Conservation (phyloP, 1,140 invertebrate genomes). For the Formica selysi region DNA sequence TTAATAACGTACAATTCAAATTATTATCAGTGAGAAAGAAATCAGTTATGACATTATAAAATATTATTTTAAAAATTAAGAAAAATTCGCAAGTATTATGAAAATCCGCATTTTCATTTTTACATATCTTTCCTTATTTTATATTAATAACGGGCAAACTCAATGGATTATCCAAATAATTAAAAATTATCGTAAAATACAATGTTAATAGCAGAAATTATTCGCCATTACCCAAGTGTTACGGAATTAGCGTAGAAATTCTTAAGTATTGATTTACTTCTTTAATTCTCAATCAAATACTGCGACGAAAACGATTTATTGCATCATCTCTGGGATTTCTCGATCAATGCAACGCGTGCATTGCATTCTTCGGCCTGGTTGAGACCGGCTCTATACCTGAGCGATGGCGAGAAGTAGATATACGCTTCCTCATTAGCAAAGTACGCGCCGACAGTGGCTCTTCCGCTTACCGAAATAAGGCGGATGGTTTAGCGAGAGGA, state of each 20-base stretch:
- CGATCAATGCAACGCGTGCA: constrained; percentile 38
- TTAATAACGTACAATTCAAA: background rate
- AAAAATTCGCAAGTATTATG: background rate
- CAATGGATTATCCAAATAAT: background rate
- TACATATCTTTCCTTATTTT: background rate
- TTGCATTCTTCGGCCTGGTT: constrained; percentile 32
- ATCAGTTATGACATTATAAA: background rate
- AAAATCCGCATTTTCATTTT: background rate
- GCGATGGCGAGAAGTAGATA: constrained; percentile 20
- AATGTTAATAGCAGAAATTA: background rate
- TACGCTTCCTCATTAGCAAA: constrained; percentile 52
- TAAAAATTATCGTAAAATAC: background rate
- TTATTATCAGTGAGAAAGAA: background rate
- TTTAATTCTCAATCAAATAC: background rate
- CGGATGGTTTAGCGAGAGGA: constrained; percentile 44
- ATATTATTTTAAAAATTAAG: background rate
- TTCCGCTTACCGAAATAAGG: constrained; percentile 61
- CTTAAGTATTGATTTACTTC: background rate
- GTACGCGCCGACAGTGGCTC: constrained; percentile 4
- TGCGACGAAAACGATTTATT: background rate
- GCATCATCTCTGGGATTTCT: background rate
- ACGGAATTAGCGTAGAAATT: background rate
- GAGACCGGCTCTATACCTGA: constrained; percentile 47
- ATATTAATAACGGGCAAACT: background rate
- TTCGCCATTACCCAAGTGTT: background rate